Conservation (phyloP, 2,888 invertebrate genomes). For the Drosophila mettleri region DNA sequence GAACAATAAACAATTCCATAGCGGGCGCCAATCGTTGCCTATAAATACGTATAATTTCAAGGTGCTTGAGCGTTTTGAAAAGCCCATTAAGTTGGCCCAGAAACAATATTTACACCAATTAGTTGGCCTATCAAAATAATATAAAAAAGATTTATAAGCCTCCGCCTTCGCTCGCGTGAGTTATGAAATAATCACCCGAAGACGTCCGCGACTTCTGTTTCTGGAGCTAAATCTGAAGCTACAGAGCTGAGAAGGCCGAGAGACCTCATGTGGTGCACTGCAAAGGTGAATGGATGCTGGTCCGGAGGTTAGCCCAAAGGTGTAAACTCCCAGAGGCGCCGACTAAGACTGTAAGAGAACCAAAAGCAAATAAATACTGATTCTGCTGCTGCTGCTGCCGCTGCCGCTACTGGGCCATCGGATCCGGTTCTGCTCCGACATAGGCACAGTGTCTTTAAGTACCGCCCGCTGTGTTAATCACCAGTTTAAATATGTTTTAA, state of each 20-base stretch:
- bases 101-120: constrained; percentile 79
- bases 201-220: constrained; percentile 8
- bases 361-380: constrained; percentile 25
- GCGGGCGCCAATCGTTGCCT: constrained; percentile 46
- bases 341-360: constrained; percentile 54
- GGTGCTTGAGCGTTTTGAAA: constrained; percentile 25
- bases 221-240: constrained; percentile 17
- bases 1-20: constrained; percentile 65
- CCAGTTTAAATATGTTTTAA: constrained; percentile 82
- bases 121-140: constrained; percentile 75
- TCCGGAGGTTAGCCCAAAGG: constrained; percentile 45
- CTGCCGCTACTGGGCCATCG: too few species aligned
- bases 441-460: constrained; percentile 11
- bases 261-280: constrained; percentile 62
- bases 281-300: constrained; percentile 15
- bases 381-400: constrained; percentile 12
- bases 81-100: constrained; percentile 65
- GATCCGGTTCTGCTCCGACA: constrained; percentile 20
- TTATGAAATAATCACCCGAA: constrained; percentile 72
- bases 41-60: constrained; percentile 32
- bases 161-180: constrained; percentile 46
- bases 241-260: not conserved
- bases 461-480: constrained; percentile 83
- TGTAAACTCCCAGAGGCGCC: constrained; percentile 74
- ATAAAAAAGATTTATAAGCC: constrained; percentile 82